phyloP scores from a whole-genome alignment of 2,888 invertebrate species.

The Helleia helle region DNA sequence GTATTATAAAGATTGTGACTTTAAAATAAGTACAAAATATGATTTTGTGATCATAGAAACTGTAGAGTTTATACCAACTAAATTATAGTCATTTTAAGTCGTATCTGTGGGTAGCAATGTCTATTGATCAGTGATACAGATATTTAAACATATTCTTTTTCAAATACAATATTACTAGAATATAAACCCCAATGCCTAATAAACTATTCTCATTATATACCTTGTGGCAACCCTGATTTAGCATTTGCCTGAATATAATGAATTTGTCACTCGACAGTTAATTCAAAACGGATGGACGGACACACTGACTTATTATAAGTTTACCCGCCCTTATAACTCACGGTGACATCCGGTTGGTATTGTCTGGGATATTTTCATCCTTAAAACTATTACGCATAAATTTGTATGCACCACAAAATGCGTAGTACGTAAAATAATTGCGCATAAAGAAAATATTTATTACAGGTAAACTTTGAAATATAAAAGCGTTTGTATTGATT shows the following conservation, averaged over 20 bases:
- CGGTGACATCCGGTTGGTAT: conserved; percentile 18
- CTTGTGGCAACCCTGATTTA: conserved; percentile 36
- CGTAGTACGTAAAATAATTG: conserved; percentile 2
- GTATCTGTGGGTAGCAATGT: too few relatives aligned
- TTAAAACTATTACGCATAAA: neutral
- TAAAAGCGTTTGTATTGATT: neutral
- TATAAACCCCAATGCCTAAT: too few relatives aligned
- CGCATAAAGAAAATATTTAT: conserved; percentile 2
- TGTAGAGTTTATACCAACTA: too few relatives aligned
- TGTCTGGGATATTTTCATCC: neutral
- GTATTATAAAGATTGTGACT: too few relatives aligned
- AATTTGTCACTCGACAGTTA: conserved; percentile 44
- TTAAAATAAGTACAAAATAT: too few relatives aligned
- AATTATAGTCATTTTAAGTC: too few relatives aligned
- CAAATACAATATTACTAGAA: too few relatives aligned
- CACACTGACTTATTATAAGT: conserved; percentile 38
- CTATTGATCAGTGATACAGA: too few relatives aligned
- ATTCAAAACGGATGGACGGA: conserved; percentile 34
- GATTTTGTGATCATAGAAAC: too few relatives aligned
- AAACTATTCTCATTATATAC: too few relatives aligned
- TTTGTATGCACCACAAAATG: neutral
- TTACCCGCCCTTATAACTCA: conserved; percentile 25
- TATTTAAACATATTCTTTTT: too few relatives aligned
- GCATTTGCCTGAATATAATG: conserved; percentile 41
- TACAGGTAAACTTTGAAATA: conserved; percentile 3